Conservation (phyloP, 2,113 vertebrate genomes). For the Leiothrix lutea region DNA sequence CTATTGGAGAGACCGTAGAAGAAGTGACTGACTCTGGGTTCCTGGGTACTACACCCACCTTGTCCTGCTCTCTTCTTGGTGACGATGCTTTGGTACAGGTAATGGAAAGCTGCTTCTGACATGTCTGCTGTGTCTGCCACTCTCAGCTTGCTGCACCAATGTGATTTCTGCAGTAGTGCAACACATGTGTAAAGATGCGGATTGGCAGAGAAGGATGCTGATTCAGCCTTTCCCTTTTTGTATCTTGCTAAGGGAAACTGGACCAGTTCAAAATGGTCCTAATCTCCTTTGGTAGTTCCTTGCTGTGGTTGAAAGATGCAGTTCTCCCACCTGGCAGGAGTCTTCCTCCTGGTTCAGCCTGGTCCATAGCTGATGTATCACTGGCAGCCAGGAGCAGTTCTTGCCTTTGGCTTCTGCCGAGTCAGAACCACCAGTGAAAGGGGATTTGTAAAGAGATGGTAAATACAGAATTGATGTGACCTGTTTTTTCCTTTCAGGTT, state of each 20-base stretch:
- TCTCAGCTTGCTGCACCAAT: accelerated
- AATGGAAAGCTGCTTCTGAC: constrained; percentile 7
- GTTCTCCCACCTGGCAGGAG: accelerated
- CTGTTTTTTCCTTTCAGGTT: constrained; percentile 73
- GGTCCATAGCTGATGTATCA: background rate
- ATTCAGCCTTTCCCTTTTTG: background rate
- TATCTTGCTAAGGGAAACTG: background rate
- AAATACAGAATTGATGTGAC: background rate
- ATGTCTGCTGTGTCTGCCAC: accelerated
- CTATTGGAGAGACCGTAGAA: constrained; percentile 97
- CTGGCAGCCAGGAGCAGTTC: background rate
- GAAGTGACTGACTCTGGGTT: constrained; percentile 99
- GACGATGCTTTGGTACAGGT: constrained; percentile 98
- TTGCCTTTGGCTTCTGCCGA: background rate
- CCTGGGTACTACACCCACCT: constrained; percentile 94
- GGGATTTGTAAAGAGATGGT: background rate
- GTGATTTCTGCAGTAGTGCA: background rate
- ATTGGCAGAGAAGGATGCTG: background rate
- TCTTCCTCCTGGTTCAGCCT: background rate
- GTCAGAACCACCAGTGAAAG: background rate
- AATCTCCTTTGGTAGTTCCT: background rate
- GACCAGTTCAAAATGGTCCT: background rate
- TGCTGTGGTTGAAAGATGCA: background rate
- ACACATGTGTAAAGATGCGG: background rate
- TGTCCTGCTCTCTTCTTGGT: constrained; percentile 95